Percentiles rank a stretch among this genome's conserved stretches.
These are phyloP conservation scores for Hypercompe scribonia DNA, from an alignment of 2,888 invertebrate genomes.

Conservation along the genomic window DNA sequence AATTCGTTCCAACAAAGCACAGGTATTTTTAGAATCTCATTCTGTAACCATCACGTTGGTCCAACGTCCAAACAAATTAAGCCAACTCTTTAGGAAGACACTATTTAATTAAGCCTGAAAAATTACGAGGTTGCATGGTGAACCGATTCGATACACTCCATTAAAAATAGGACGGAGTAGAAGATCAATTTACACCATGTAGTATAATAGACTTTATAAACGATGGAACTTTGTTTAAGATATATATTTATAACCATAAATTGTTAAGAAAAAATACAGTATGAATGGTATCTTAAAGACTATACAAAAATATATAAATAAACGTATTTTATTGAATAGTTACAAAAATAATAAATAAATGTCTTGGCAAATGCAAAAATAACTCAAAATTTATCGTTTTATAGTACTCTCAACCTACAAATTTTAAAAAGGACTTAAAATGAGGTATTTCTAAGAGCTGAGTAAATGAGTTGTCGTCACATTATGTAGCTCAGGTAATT, in stretches of 20 bases:
- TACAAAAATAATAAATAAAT: constrained; percentile 32
- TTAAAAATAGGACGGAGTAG: constrained; percentile 58
- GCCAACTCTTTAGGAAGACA: constrained; percentile 42
- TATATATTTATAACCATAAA: no score
- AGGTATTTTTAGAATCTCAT: constrained; percentile 47
- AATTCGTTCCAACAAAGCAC: constrained; percentile 34
- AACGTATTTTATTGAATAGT: background rate
- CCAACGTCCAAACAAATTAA: constrained; percentile 53
- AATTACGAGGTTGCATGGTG: constrained; percentile 46
- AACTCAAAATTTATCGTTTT: constrained; percentile 12
- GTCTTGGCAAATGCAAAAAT: constrained; percentile 39
- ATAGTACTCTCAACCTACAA: background rate
- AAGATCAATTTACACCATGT: constrained; percentile 51
- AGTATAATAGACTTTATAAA: constrained; percentile 33
- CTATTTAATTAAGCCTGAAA: constrained; percentile 66
- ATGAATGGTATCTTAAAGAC: no score
- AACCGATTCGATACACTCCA: constrained; percentile 47
- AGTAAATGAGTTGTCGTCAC: constrained; percentile 47
- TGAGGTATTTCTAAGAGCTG: constrained; percentile 24
- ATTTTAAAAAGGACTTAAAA: constrained; percentile 36
- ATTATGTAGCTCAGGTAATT: constrained; percentile 49
- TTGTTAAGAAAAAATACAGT: no score
- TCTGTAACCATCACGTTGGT: constrained; percentile 38
- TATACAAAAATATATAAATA: background rate
- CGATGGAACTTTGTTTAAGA: constrained; percentile 4